Conservation (phyloP, 2,113 vertebrate genomes). For the Steatornis caripensis region DNA sequence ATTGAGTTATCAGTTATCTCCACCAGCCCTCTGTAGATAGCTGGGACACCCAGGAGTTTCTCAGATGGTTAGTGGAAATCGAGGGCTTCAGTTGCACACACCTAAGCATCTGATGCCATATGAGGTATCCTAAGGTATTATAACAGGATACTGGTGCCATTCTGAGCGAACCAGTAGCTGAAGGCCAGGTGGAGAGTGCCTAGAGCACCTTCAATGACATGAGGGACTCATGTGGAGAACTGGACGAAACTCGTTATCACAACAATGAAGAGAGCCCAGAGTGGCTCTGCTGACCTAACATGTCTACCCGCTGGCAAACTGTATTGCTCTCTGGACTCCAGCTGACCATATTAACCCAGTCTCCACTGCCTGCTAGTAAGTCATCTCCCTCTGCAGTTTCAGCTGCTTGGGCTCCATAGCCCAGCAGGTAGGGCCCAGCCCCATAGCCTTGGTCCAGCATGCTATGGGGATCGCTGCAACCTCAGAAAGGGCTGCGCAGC, state of each 20-base stretch:
- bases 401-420: not conserved
- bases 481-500: not conserved
- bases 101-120: not conserved
- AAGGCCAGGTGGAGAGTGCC: not conserved
- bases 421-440: not conserved
- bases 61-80: not conserved
- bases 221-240: not conserved
- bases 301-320: not conserved
- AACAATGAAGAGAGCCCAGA: not conserved
- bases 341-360: accelerated
- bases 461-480: not conserved
- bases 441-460: accelerated
- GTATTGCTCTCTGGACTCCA: not conserved
- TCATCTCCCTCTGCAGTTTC: not conserved
- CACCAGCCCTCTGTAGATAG: not conserved
- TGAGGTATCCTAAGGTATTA: not conserved
- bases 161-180: not conserved
- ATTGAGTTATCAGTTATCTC: not conserved
- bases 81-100: not conserved
- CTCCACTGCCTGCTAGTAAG: not conserved
- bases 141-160: not conserved
- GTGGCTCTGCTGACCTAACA: not conserved
- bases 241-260: not conserved
- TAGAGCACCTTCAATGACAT: not conserved
- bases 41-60: not conserved